These are phyloP conservation scores for Chrosomus eos DNA, from an alignment of 2,797 vertebrate genomes.

Conservation along the genomic window DNA sequence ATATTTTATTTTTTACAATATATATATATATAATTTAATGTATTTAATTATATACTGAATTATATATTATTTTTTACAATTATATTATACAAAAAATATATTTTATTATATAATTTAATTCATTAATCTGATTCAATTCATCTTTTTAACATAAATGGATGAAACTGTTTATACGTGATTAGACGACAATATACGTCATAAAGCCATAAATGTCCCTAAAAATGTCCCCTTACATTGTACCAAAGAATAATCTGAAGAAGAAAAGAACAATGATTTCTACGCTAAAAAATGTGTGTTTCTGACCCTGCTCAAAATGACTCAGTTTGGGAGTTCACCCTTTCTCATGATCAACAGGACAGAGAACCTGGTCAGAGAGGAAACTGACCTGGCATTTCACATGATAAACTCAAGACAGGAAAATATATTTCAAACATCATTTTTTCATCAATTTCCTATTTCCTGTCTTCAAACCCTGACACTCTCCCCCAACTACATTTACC, in stretches of 20 bases:
- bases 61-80: not conserved
- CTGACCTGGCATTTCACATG: conserved; percentile 49
- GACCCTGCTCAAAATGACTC: conserved; percentile 15
- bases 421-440: conserved; percentile 43
- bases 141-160: not conserved
- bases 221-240: not conserved
- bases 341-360: conserved; percentile 44
- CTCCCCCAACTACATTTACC: conserved; percentile 19
- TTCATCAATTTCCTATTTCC: conserved; percentile 49
- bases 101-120: not conserved
- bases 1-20: not conserved
- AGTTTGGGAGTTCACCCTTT: conserved; percentile 47
- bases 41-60: not conserved
- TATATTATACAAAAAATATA: not conserved
- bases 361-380: conserved; percentile 57
- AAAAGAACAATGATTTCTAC: not conserved
- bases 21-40: not conserved
- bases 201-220: not conserved
- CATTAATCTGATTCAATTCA: not conserved
- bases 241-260: not conserved
- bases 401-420: conserved; percentile 49
- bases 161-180: not conserved
- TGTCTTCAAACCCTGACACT: conserved; percentile 48
- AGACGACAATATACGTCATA: not conserved
- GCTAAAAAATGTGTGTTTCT: not conserved